Base-by-base conservation (phyloP, 2,888 invertebrate species). In the Crioceris asparagi region DNA sequence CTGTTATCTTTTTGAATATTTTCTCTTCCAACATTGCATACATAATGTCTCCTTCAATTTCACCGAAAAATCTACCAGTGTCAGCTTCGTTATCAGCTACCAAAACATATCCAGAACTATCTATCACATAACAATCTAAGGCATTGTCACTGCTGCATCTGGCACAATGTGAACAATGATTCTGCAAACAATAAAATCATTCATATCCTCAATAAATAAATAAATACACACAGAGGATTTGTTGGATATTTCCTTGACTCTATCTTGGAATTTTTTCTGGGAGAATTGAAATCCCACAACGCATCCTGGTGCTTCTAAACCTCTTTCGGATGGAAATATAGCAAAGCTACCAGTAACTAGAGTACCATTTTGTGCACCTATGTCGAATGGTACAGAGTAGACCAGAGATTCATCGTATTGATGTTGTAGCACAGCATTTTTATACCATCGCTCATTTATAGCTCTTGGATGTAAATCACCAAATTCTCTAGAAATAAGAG, bases 391-490 rank as follows among this genome's bases (percentile, higher is more conserved):
- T 0, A 87, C 80, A 2, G 83, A 77, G 52, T 83, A 80, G 0
- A 87, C 85, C 52, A 85, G 76, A 1, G 84, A 79, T 23, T 83
- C 78, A 52, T 85, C 82, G 29, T 80, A 72, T 55, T 79, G 75
- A 57, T 88, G 83, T 53, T 88, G 87, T 29, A 91, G 71, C 3
- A 92, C 85, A 1, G 92, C 90, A 44, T 85, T 81, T 59, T 84
- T 83, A 59, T 92, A 92, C 88, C 90, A 92, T 1, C 83, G 78
- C 61, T 91, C 90, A 58, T 92, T 88, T 16, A 88, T 83, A 0
- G 90, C 82, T 35, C 74, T 74, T 3, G 71, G 74, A 56, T 87
- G 79, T 31, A 72, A 62, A 51, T 86, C 83, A 7, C 86, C 86
- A 54, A 88, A 88, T 45, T 79, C 77, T 12, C 77, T 79, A 37